Evolutionary conservation across 2,888 invertebrate species (phyloP).

Genomic region (Lepidocyrtinus sp.): DNA sequence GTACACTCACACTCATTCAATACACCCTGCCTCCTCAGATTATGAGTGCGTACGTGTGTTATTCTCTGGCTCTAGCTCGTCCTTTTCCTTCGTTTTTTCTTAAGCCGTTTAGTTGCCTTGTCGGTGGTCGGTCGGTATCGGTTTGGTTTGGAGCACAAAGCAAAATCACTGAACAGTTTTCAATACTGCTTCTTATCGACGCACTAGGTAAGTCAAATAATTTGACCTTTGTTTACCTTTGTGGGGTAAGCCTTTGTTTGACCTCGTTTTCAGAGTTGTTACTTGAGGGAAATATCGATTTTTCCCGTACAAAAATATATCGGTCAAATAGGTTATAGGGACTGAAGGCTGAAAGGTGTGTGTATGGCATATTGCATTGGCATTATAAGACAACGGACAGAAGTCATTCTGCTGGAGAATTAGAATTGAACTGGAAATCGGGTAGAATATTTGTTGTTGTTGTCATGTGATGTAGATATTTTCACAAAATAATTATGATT

Average conservation of each 20-base stretch:
- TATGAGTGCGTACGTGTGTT: too few species aligned
- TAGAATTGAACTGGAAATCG: too few species aligned
- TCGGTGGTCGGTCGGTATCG: neutral
- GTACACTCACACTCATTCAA: too few species aligned
- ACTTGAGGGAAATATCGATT: constrained; percentile 38
- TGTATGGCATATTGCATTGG: neutral
- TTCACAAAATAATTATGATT: neutral
- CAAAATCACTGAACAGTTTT: neutral
- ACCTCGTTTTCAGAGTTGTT: constrained; percentile 43
- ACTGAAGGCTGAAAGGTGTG: neutral
- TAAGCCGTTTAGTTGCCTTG: neutral
- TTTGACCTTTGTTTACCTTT: neutral
- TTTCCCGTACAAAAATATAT: neutral
- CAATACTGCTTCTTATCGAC: constrained; percentile 32
- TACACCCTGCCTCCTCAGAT: too few species aligned
- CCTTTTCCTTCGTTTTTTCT: too few species aligned
- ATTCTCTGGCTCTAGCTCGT: too few species aligned
- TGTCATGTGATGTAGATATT: neutral
- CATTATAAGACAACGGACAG: neutral
- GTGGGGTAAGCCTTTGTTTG: neutral
- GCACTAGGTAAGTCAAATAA: constrained; percentile 19
- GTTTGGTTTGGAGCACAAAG: neutral
- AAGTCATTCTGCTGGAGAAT: neutral
- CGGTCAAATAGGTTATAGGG: constrained; percentile 4
- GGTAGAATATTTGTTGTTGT: neutral